Evolutionary conservation across 2,888 invertebrate species (phyloP).

Genomic region (Vandiemenella viatica): DNA sequence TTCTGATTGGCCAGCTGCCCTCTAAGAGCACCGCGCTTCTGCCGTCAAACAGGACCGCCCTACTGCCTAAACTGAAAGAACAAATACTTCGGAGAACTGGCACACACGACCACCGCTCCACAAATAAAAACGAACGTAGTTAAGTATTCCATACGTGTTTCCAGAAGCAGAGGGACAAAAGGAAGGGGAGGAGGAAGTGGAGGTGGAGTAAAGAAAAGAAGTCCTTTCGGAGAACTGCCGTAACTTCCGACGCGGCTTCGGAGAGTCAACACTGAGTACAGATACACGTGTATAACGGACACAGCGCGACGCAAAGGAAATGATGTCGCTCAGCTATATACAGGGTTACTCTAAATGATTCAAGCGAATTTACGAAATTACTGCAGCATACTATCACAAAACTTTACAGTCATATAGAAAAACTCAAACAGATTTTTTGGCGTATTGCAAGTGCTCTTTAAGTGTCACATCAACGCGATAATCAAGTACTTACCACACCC

Average conservation of each 20-base stretch:
- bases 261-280: not conserved
- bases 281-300: not conserved
- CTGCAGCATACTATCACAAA: too few species aligned
- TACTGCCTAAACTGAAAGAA: conserved; percentile 3
- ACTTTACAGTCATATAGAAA: too few species aligned
- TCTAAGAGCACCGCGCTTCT: too few species aligned
- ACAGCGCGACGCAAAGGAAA: not conserved
- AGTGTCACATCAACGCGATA: too few species aligned
- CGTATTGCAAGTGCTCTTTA: too few species aligned
- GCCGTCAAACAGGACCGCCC: not conserved
- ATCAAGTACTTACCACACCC: too few species aligned
- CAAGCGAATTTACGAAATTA: too few species aligned
- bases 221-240: not conserved
- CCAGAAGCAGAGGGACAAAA: not conserved
- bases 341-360: too few species aligned
- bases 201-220: not conserved
- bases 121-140: not conserved
- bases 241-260: not conserved
- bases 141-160: not conserved
- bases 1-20: too few species aligned
- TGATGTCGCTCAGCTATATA: not conserved
- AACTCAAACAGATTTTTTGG: too few species aligned
- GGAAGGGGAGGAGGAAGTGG: not conserved
- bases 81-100: conserved; percentile 1
- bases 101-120: not conserved